Base-by-base conservation (phyloP, 2,888 invertebrate species). In the Drosophila silvestris region DNA sequence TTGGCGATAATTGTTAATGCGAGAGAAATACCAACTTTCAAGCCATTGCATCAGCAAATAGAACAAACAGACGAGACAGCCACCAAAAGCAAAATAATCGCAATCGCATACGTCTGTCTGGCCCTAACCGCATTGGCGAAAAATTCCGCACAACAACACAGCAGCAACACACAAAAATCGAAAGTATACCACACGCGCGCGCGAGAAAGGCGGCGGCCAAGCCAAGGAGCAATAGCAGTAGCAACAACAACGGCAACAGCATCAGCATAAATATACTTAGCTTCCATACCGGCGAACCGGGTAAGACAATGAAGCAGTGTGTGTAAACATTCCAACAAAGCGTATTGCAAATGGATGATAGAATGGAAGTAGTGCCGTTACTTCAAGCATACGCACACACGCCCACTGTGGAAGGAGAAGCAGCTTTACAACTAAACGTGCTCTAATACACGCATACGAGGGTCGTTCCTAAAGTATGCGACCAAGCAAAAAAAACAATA, bases 111-210 rank as follows among this genome's bases (percentile, higher is more conserved):
- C 69, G 75, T 73, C 70, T 81, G 78, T 73, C 70, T 81, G 78
- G 67, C 71, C 70, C 65, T 75, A 82, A 81, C 83, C 81, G 80
- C 81, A 81, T 81, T 81, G 72, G 80, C 83, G 68, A 82, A 81
- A 81, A 82, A 75, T 73, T 80, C 68, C 71, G 72, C 81, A 81
- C 77, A 77, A 81, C 67, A 73, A 81, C 68, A 74, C 60, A 71
- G 53, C 71, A 64, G 32, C 35, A 59, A 47, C 65, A 73, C 60
- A 79, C 63, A 69, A 71, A 70, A 77, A 81, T 78, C 66, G 74
- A 77, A 73, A 80, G 70, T 63, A 68, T 57, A 75, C 16, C 35
- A 68, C 59, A 68, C 70, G 79, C 70, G 70, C 71, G 70, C 57
- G 64, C 58, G 41, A 30, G 51, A 47, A 58, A 67, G 78, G 61